These are phyloP conservation scores for Brienomyrus brachyistius DNA, from an alignment of 2,113 vertebrate species.

Conservation along the genomic window DNA sequence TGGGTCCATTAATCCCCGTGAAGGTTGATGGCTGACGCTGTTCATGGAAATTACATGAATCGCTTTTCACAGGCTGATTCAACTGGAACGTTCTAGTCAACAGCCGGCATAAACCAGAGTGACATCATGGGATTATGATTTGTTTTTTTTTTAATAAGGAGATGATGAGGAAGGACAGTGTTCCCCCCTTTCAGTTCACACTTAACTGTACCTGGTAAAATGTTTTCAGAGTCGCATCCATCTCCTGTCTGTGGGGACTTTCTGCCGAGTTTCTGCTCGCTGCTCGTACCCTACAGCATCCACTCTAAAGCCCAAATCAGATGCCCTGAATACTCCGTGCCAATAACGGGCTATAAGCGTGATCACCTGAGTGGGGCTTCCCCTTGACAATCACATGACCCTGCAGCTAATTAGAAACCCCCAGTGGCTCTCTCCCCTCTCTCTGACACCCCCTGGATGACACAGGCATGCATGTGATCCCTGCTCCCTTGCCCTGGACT, in stretches of 20 bases:
- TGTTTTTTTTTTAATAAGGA: not conserved
- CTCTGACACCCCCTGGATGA: conserved; percentile 7
- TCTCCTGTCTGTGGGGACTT: not conserved
- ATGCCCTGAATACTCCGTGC: conserved; percentile 60
- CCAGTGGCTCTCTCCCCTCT: not conserved
- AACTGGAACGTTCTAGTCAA: not conserved
- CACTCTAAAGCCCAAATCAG: conserved; percentile 61
- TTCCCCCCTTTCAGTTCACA: not conserved
- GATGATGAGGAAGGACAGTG: not conserved
- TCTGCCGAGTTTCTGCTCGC: conserved; percentile 49
- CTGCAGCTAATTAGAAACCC: conserved; percentile 19
- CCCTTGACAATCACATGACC: conserved; percentile 12
- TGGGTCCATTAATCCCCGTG: not conserved
- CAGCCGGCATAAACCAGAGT: not conserved
- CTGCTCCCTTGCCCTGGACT: conserved; percentile 15
- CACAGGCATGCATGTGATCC: not conserved
- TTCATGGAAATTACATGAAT: not conserved
- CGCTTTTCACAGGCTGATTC: not conserved
- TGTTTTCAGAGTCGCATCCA: not conserved
- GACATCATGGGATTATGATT: not conserved
- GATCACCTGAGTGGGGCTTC: conserved; percentile 6
- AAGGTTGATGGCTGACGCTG: not conserved
- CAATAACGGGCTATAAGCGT: conserved; percentile 45
- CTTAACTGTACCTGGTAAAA: not conserved
- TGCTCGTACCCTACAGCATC: conserved; percentile 49